phyloP scores from a whole-genome alignment of 2,113 vertebrate species.

The Bubalus kerabau region DNA sequence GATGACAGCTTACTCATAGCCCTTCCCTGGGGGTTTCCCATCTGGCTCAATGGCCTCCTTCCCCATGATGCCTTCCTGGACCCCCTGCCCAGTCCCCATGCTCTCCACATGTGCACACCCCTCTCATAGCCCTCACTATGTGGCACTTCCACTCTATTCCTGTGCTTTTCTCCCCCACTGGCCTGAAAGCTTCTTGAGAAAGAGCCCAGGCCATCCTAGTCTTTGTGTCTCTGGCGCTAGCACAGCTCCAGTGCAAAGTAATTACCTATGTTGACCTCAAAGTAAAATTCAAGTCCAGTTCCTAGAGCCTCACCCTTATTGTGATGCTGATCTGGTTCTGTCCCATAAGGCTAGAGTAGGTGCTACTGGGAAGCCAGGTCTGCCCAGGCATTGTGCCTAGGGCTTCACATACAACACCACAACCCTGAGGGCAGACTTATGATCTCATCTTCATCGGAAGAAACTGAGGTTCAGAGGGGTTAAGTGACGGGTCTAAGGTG shows the following conservation, averaged over 20 bases:
- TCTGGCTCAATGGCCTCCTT: neutral
- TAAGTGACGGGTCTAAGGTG: neutral
- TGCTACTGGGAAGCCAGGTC: neutral
- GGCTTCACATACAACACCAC: neutral
- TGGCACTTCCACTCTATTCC: neutral
- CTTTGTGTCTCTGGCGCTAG: neutral
- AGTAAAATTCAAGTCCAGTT: neutral
- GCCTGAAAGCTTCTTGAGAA: neutral
- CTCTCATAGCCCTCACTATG: accelerated
- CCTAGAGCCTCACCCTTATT: neutral
- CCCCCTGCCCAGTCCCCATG: accelerated
- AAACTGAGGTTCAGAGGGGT: neutral
- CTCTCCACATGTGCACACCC: accelerated
- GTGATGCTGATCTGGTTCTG: neutral
- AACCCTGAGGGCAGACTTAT: neutral
- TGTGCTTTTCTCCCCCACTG: neutral
- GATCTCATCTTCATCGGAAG: neutral
- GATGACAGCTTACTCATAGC: neutral
- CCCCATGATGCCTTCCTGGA: neutral
- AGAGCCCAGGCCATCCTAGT: neutral
- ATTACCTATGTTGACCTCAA: neutral
- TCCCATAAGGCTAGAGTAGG: no score
- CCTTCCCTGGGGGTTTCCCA: neutral
- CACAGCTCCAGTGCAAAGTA: neutral
- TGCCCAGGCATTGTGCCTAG: neutral